Evolutionary conservation across 2,888 invertebrate species (phyloP).

Genomic region (Seira ritae): DNA sequence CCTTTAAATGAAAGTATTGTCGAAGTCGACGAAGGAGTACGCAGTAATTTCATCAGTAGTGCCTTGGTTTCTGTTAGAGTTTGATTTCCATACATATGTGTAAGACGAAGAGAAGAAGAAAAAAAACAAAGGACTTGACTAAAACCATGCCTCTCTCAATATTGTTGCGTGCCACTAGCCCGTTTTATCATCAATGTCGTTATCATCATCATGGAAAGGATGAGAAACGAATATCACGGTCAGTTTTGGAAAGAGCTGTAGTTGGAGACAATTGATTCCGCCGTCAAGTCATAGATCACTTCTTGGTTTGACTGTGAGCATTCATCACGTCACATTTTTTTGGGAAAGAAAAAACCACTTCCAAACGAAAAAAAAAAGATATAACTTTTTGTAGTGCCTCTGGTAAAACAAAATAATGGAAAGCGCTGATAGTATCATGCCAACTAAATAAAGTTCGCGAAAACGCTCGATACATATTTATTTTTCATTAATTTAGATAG

Average conservation of each 20-base stretch:
- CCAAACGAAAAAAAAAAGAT: no score
- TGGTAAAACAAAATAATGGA: no score
- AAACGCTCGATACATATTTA: background rate
- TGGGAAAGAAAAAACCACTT: no score
- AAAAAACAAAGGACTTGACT: constrained; percentile 44
- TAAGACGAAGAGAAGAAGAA: background rate
- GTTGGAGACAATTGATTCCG: constrained; percentile 39
- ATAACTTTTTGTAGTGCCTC: no score
- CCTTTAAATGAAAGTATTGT: background rate
- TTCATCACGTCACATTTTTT: background rate
- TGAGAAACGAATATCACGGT: constrained; percentile 45
- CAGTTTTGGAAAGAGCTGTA: constrained; percentile 48
- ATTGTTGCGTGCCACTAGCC: constrained; percentile 36
- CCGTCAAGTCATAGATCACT: constrained; percentile 46
- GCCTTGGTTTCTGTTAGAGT: no score
- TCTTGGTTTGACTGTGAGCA: constrained; percentile 39
- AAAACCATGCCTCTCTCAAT: constrained; percentile 52
- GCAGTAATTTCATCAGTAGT: no score
- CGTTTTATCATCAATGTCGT: constrained; percentile 25
- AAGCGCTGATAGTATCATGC: no score
- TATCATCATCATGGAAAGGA: constrained; percentile 48
- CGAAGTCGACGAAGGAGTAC: constrained; percentile 19
- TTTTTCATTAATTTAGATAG: constrained; percentile 6
- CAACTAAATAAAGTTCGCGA: no score
- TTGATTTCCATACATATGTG: background rate